Evolutionary conservation across 2,888 invertebrate genomes (phyloP), one percentile per base, ranked within the genome.

Genomic region (Parnassius orleans): DNA sequence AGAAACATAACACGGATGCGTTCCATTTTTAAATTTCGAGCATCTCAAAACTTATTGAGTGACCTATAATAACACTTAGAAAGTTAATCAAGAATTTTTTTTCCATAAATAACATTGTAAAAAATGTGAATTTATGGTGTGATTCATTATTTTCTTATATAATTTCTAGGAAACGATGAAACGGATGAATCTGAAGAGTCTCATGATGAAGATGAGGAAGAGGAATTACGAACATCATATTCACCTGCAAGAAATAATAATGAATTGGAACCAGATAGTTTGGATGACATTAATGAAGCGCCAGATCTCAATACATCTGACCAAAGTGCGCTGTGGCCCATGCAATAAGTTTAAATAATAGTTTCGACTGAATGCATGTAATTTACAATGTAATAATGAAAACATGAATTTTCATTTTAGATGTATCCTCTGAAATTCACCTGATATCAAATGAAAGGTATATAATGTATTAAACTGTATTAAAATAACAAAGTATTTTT

Each of bases 201-300:
- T 51, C 93, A 93, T 70, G 93, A 93, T 79, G 92, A 93, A 72
- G 93, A 93, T 67, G 93, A 93, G 58, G 93, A 93, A 65, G 93
- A 93, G 64, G 93, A 93, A 63, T 81, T 90, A 2, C 83, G 84
- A 0, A 83, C 86, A 12, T 79, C 85, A 46, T 90, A 90, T 66
- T 86, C 92, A 2, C 87, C 90, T 7, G 73, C 85, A 0, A 78
- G 87, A 47, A 89, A 88, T 66, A 89, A 89, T 61, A 90, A 88
- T 72, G 91, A 90, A 53, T 61, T 85, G 3, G 89, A 87, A 69
- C 86, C 84, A 0, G 87, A 88, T 66, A 86, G 84, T 60, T 67
- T 87, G 41, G 89, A 90, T 64, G 89, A 88, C 55, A 73, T 87
- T 15, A 86, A 86, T 66, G 88, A 86, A 66, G 78, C 77, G 3